Percentiles rank a stretch among this genome's conserved stretches.
phyloP scores from a whole-genome alignment of 2,113 vertebrate genomes.

The Seriola aureovittata region DNA sequence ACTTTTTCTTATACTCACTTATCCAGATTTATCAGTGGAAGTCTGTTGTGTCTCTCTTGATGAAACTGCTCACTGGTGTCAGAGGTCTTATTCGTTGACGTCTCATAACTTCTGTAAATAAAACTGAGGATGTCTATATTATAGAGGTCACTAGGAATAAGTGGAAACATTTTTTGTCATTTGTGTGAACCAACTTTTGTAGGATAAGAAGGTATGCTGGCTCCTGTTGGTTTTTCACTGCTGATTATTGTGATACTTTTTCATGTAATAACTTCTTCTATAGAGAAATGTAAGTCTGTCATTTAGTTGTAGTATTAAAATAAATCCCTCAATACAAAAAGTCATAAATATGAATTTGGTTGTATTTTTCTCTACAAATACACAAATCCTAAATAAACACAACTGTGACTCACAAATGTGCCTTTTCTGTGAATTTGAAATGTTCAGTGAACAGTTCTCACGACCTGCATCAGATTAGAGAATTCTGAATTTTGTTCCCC shows the following conservation, averaged over 20 bases:
- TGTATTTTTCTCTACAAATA: conserved; percentile 10
- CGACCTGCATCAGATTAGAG: background rate
- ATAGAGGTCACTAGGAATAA: background rate
- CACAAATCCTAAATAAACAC: conserved; percentile 34
- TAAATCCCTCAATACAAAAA: conserved; percentile 7
- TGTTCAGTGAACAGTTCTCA: background rate
- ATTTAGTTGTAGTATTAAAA: conserved; percentile 49
- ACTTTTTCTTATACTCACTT: background rate
- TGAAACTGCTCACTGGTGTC: background rate
- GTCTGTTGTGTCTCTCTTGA: background rate
- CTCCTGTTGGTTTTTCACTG: conserved; percentile 2
- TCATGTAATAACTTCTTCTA: conserved; percentile 21
- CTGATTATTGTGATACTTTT: conserved; percentile 32
- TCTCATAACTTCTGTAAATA: background rate
- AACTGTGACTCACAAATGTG: background rate
- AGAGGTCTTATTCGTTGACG: background rate
- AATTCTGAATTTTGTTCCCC: background rate
- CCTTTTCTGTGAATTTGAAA: too few species aligned
- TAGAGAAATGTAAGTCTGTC: conserved; percentile 2
- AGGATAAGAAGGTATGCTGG: background rate
- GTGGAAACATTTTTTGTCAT: background rate
- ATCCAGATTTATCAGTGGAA: background rate
- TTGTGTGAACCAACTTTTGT: background rate
- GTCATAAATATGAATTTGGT: background rate
- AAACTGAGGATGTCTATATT: background rate